phyloP scores from a whole-genome alignment of 2,797 vertebrate genomes.

The Ptychadena robeensis region DNA sequence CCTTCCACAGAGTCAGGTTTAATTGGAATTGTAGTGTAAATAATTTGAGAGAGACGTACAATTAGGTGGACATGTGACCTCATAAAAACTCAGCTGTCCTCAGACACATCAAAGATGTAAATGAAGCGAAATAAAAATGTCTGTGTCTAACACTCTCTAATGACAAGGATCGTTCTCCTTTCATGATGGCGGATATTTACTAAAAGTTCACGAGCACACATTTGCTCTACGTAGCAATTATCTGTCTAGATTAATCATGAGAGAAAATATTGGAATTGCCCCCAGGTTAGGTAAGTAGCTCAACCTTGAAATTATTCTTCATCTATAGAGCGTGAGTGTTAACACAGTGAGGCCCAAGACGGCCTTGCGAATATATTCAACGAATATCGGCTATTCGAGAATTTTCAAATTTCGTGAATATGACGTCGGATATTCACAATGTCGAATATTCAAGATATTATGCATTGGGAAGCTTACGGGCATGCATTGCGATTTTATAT shows the following conservation, averaged over 20 bases:
- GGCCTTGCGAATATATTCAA: too few relatives aligned
- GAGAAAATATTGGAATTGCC: neutral
- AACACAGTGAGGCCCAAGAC: too few relatives aligned
- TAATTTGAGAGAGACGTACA: neutral
- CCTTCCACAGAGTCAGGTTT: neutral
- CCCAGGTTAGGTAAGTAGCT: neutral
- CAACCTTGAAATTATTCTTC: neutral
- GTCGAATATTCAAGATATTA: too few relatives aligned
- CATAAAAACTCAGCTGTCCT: neutral
- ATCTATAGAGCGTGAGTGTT: too few relatives aligned
- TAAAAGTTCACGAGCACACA: neutral
- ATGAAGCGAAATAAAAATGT: constrained; percentile 1
- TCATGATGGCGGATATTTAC: neutral
- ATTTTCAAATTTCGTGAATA: too few relatives aligned
- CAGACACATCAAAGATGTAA: neutral
- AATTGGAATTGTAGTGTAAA: neutral
- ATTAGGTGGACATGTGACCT: neutral
- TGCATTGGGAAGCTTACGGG: too few relatives aligned
- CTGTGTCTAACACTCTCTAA: neutral
- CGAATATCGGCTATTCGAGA: too few relatives aligned
- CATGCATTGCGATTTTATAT: too few relatives aligned
- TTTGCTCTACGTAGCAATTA: neutral
- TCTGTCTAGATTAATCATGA: neutral
- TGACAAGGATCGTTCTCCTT: neutral
- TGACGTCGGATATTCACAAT: too few relatives aligned